Conservation (phyloP, 2,888 invertebrate genomes). For the Melanargia galathea region DNA sequence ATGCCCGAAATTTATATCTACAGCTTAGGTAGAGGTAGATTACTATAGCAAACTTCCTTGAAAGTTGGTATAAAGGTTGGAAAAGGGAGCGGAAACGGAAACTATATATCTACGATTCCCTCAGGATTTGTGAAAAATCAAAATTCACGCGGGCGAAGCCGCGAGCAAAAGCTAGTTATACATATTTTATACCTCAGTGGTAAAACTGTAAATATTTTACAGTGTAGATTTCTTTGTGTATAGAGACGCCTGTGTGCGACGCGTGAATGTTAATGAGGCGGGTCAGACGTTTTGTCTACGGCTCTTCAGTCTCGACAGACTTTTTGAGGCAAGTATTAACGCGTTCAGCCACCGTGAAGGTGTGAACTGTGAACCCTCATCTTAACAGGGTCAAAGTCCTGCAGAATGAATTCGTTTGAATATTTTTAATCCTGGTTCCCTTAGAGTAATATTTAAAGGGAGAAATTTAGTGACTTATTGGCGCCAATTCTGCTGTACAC, state of each 20-base stretch:
- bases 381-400: slow-evolving; percentile 28
- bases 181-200: no score
- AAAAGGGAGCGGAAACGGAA: no score
- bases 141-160: no score
- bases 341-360: slow-evolving; percentile 16
- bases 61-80: no score
- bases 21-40: no score
- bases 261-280: slow-evolving; percentile 25
- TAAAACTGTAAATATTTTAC: slow-evolving; percentile 7
- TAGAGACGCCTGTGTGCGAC: not conserved
- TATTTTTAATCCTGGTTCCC: slow-evolving; percentile 2
- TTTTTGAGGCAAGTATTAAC: slow-evolving; percentile 27
- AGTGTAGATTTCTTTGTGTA: slow-evolving; percentile 5
- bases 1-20: no score
- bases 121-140: no score
- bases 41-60: no score
- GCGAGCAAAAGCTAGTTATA: no score
- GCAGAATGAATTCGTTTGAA: not conserved
- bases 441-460: not conserved
- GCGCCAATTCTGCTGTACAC: no score
- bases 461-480: no score
- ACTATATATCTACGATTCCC: no score
- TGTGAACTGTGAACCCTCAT: slow-evolving; percentile 30
- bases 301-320: slow-evolving; percentile 25
- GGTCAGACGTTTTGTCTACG: slow-evolving; percentile 29